These are phyloP conservation scores for Ischnus inquisitorius DNA, from an alignment of 2,888 invertebrate species.

Conservation along the genomic window DNA sequence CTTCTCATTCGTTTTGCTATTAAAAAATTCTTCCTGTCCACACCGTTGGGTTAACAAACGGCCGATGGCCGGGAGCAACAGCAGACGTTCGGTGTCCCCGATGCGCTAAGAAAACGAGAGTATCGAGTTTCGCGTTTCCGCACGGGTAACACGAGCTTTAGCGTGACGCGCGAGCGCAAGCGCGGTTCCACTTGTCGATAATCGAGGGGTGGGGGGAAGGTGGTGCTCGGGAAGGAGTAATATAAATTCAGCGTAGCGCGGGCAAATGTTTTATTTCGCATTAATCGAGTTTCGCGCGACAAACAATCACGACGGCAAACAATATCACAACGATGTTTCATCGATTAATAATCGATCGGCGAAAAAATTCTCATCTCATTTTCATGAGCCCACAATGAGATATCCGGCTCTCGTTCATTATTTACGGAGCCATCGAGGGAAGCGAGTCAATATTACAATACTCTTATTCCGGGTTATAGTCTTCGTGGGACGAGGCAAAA, in stretches of 20 bases:
- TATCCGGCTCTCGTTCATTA: not conserved
- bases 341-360: not conserved
- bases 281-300: not conserved
- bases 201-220: constrained; percentile 10
- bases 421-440: not conserved
- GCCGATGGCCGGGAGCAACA: constrained; percentile 13
- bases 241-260: constrained; percentile 9
- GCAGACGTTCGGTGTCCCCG: constrained; percentile 43
- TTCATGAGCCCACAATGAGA: not conserved
- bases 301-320: not conserved
- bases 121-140: constrained; percentile 62
- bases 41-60: constrained; percentile 3
- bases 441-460: constrained; percentile 39
- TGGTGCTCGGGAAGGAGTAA: not conserved
- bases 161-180: constrained; percentile 19
- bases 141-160: constrained; percentile 59
- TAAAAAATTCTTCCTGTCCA: constrained; percentile 14
- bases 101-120: constrained; percentile 54
- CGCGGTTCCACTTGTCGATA: constrained; percentile 40
- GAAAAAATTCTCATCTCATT: not conserved
- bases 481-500: not conserved
- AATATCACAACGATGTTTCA: not conserved
- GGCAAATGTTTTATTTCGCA: not conserved
- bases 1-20: not conserved
- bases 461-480: constrained; percentile 4